Evolutionary conservation across 2,888 invertebrate species (phyloP).

Genomic region (Gryllus longicercus): DNA sequence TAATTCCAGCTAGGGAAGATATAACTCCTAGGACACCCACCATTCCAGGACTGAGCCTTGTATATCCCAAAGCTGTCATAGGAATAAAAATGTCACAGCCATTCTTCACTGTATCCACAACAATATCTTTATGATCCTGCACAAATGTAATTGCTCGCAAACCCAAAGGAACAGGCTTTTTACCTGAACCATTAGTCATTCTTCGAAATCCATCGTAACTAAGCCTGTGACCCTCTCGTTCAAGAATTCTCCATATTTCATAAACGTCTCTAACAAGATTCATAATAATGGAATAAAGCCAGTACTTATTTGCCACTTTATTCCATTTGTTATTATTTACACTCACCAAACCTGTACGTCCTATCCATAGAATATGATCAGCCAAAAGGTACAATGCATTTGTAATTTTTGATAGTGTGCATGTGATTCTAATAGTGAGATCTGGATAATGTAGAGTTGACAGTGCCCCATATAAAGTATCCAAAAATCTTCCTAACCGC

Average conservation of each 20-base stretch:
- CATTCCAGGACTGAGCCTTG: slow-evolving; percentile 70
- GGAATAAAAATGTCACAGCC: slow-evolving; percentile 84
- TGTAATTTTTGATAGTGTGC: slow-evolving; percentile 75
- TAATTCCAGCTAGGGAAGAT: slow-evolving; percentile 76
- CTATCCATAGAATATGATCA: slow-evolving; percentile 85
- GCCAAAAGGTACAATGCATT: slow-evolving; percentile 75
- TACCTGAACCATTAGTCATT: background rate
- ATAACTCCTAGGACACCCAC: slow-evolving; percentile 75
- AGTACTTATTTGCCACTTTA: slow-evolving; percentile 71
- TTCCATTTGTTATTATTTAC: slow-evolving; percentile 76
- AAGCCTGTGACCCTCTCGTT: slow-evolving; percentile 43
- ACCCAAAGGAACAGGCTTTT: slow-evolving; percentile 30
- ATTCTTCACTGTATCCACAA: slow-evolving; percentile 81
- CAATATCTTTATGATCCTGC: slow-evolving; percentile 59
- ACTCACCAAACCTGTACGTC: slow-evolving; percentile 60
- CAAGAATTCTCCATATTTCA: slow-evolving; percentile 67
- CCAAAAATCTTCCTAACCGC: slow-evolving; percentile 79
- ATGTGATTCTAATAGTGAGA: slow-evolving; percentile 62
- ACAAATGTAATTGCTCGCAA: slow-evolving; percentile 41
- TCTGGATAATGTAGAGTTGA: slow-evolving; percentile 71
- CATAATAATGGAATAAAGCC: slow-evolving; percentile 77
- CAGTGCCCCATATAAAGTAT: slow-evolving; percentile 71
- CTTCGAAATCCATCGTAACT: slow-evolving; percentile 21
- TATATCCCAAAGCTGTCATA: slow-evolving; percentile 72
- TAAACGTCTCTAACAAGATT: slow-evolving; percentile 80